Conservation (phyloP, 2,797 vertebrate species). For the Ctenopoma kingsleyae region DNA sequence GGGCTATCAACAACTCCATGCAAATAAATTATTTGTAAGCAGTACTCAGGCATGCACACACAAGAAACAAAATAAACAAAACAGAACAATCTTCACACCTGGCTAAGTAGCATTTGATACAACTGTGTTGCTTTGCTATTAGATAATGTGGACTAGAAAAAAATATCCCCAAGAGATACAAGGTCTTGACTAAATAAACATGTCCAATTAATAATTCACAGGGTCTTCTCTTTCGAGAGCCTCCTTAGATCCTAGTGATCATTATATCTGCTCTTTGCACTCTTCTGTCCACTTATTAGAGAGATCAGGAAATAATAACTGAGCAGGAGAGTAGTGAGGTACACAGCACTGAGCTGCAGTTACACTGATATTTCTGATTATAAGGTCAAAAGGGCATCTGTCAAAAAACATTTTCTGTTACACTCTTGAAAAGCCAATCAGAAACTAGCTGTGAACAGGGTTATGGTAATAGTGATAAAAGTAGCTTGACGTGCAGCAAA, state of each 20-base stretch:
- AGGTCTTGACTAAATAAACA: conserved; percentile 73
- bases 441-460: conserved; percentile 14
- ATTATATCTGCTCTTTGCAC: conserved; percentile 54
- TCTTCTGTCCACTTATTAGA: conserved; percentile 43
- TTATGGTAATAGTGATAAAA: conserved; percentile 22
- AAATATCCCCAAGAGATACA: conserved; percentile 52
- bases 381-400: conserved; percentile 67
- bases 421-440: conserved; percentile 32
- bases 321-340: conserved; percentile 22
- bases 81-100: conserved; percentile 48
- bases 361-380: conserved; percentile 39
- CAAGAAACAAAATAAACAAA: conserved; percentile 29
- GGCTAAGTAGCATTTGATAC: conserved; percentile 73
- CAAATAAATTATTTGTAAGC: conserved; percentile 24
- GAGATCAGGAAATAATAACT: conserved; percentile 33
- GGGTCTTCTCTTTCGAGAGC: conserved; percentile 52
- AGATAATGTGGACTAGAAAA: conserved; percentile 53
- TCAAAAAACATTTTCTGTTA: conserved; percentile 49
- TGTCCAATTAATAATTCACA: conserved; percentile 76
- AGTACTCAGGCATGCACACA: conserved; percentile 22
- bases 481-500: conserved; percentile 10
- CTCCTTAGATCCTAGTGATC: conserved; percentile 38
- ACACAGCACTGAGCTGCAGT: conserved; percentile 8
- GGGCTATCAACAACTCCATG: conserved; percentile 15
- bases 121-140: conserved; percentile 60